Evolutionary conservation across 2,888 invertebrate species (phyloP), one percentile per base, ranked within the genome.

Genomic region (Psylliodes chrysocephalus): DNA sequence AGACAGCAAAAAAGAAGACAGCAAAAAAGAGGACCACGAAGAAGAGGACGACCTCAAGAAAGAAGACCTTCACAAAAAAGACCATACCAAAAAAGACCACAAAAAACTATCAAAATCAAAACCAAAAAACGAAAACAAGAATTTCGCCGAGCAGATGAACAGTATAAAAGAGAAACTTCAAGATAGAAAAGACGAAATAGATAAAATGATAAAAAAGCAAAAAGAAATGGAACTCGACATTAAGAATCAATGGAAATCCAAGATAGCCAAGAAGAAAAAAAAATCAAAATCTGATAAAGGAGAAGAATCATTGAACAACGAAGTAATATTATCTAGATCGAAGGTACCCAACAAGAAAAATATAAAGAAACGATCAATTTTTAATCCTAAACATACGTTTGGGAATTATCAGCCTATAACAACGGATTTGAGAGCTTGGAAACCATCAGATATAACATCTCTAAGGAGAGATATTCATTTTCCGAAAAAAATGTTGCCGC

Each of bases 381-480:
- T 68, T 17, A 40, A 63, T 22, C 56, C 61, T 18, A 59, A 59
- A 56, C 42, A 40, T 6, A 35, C 40, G 15, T 72, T 73, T 59
- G 72, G 70, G 2, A 62, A 67, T 8, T 75, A 76, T 52, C 66
- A 66, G 17, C 70, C 75, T 5, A 35, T 70, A 25, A 71, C 71
- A 1, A 38, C 66, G 14, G 55, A 64, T n/a, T 52, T 75, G 44
- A 70, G 62, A 62, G 28, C 63, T 4, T 77, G 74, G 75, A 71
- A 67, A 68, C 74, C 74, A 7, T 59, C 65, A 0, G 75, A 75
- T 55, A 69, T 77, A 14, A 44, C 71, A 5, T 60, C 61, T 8
- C 38, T 74, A 19, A 65, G 70, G 38, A 63, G 44, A 30, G 61
- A 68, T 4, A 52, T 60, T 17, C 56, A 46, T 10, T 60, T 53